These are phyloP conservation scores for Polyploca ridens DNA, from an alignment of 2,888 invertebrate genomes.

Conservation along the genomic window DNA sequence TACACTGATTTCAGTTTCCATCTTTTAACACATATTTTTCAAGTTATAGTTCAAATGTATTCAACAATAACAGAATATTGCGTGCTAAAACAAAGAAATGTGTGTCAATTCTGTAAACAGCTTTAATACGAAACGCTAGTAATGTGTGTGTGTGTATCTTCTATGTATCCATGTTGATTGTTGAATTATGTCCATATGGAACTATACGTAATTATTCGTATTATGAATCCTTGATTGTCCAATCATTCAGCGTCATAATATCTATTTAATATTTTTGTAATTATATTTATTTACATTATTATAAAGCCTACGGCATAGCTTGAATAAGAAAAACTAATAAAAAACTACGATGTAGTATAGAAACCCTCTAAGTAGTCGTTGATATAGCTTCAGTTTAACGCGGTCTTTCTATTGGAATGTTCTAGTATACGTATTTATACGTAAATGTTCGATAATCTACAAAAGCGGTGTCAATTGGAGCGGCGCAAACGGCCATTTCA, in stretches of 20 bases:
- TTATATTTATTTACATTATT: too few relatives aligned
- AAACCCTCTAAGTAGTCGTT: too few relatives aligned
- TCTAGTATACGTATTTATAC: not conserved
- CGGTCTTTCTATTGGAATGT: not conserved
- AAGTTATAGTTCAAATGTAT: not conserved
- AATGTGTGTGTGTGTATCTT: not conserved
- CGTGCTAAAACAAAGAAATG: not conserved
- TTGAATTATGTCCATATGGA: not conserved
- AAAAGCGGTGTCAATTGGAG: not conserved
- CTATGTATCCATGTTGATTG: not conserved
- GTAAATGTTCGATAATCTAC: slow-evolving; percentile 2
- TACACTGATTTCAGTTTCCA: too few relatives aligned
- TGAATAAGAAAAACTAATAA: too few relatives aligned
- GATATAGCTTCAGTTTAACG: too few relatives aligned
- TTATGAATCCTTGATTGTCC: too few relatives aligned
- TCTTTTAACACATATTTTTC: too few relatives aligned
- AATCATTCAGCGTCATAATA: too few relatives aligned
- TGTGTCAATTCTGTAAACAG: not conserved
- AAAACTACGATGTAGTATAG: too few relatives aligned
- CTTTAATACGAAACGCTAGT: not conserved
- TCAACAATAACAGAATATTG: not conserved
- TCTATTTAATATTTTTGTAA: too few relatives aligned
- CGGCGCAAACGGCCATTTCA: not conserved
- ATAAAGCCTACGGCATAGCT: too few relatives aligned
- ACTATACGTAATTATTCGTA: too few relatives aligned